Evolutionary conservation across 2,888 invertebrate species (phyloP), one percentile per base, ranked within the genome.

Genomic region (Aphrophora alni): DNA sequence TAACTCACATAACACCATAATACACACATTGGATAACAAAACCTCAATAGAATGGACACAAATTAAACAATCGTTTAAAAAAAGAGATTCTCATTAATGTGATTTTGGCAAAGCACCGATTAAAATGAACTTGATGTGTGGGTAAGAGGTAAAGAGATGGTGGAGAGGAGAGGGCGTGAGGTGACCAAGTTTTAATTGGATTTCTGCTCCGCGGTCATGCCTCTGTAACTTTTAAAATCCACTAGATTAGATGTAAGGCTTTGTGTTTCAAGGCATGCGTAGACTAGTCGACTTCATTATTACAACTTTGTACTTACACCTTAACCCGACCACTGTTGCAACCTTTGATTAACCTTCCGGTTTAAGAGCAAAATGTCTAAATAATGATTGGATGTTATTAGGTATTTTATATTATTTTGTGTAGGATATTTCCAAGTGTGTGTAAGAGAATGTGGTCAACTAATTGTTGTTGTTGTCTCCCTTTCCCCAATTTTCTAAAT

Each of bases 101-200:
- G 71, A 28, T 71, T 27, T 71, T 17, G 71, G 0, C 14, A n/a
- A 26, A 28, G 71, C 69, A 10, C 24, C 24, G 69, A 17, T 10
- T 33, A 33, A 33, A 33, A 33, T 33, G 70, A 69, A 12, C 38
- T 77, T 69, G 70, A 77, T 77, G 77, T 77, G 77, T 69, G 77
- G 68, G n/a, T 68, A 68, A 71, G 51, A 51, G 75, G 76, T 26
- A 12, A 27, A 51, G 24, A 25, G 44, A 38, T 14, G 12, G 28
- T n/a, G 74, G 2, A 38, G 44, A 25, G 74, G 21, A 75, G 38
- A 68, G 24, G 80, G 73, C 44, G 74, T 44, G 76, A 81, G 78
- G 81, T 81, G 81, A 81, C 81, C 81, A 81, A 81, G 78, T 81
- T 81, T 81, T 81, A 81, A 81, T 81, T 81, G 81, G 78, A 81